Percentiles rank a stretch among this genome's conserved stretches.
Evolutionary conservation across 2,797 vertebrate species (phyloP).

Genomic region (Pangasius djambal): DNA sequence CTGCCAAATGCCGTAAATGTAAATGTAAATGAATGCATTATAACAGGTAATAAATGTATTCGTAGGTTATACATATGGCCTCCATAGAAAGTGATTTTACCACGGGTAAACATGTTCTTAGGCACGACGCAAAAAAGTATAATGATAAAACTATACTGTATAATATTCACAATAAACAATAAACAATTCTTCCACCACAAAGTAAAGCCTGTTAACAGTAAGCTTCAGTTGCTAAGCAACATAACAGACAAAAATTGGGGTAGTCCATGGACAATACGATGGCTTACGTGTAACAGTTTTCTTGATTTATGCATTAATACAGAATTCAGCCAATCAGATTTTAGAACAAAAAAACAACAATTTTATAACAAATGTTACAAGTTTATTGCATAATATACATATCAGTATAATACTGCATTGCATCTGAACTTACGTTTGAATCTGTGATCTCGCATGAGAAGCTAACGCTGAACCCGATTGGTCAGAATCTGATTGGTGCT

Average conservation of each 20-base stretch:
- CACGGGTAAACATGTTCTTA: not conserved
- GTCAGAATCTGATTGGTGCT: not conserved
- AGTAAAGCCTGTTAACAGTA: not conserved
- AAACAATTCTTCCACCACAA: not conserved
- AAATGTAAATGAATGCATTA: not conserved
- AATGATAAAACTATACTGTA: not conserved
- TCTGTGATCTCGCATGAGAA: not conserved
- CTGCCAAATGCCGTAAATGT: too few relatives aligned
- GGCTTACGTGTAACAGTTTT: too few relatives aligned
- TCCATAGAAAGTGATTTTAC: not conserved
- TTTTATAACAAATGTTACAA: not conserved
- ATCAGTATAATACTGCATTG: not conserved
- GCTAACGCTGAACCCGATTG: not conserved
- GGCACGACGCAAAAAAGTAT: too few relatives aligned
- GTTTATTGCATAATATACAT: not conserved
- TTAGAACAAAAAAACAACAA: not conserved
- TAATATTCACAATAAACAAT: not conserved
- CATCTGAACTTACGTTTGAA: not conserved
- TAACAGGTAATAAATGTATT: not conserved
- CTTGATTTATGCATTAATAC: not conserved
- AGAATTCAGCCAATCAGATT: not conserved
- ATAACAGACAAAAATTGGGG: not conserved
- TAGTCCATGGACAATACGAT: not conserved
- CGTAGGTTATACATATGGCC: not conserved
- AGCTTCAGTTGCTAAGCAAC: not conserved